Conservation (phyloP, 1,140 invertebrate genomes). For the Drosophila kurseongensis region DNA sequence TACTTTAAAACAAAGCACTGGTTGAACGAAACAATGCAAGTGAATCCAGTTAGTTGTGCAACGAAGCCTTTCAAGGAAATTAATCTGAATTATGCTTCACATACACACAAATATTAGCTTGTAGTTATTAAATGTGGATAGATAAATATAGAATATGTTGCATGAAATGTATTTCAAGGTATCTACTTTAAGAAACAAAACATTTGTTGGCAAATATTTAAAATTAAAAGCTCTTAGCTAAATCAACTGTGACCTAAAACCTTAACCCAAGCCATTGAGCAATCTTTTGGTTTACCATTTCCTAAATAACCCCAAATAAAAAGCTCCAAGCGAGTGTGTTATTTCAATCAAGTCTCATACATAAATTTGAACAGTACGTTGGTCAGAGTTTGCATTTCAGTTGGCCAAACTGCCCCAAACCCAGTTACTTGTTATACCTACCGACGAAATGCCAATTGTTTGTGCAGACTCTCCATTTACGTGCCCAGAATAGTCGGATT, state of each 20-base stretch:
- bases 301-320: constrained; percentile 2
- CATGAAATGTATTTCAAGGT: too few relatives aligned
- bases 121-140: too few relatives aligned
- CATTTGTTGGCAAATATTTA: too few relatives aligned
- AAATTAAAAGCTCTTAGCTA: constrained; percentile 1
- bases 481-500: constrained; percentile 25
- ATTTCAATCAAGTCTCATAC: constrained; percentile 20
- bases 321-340: neutral
- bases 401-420: neutral
- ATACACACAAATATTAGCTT: too few relatives aligned
- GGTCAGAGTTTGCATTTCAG: constrained; percentile 17
- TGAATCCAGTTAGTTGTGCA: too few relatives aligned
- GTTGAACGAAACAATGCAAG: too few relatives aligned
- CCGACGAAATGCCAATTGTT: constrained; percentile 29
- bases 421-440: constrained; percentile 15
- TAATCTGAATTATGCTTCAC: too few relatives aligned
- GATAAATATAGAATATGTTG: too few relatives aligned
- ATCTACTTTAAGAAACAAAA: too few relatives aligned
- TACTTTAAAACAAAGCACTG: too few relatives aligned
- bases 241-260: constrained; percentile 9
- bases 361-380: constrained; percentile 9
- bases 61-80: too few relatives aligned
- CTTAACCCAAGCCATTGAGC: constrained; percentile 7
- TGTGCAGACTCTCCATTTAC: constrained; percentile 20
- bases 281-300: constrained; percentile 28